Evolutionary conservation across 1,140 invertebrate species (phyloP), one percentile per base, ranked within the genome.

Genomic region (Olivierus martensii): DNA sequence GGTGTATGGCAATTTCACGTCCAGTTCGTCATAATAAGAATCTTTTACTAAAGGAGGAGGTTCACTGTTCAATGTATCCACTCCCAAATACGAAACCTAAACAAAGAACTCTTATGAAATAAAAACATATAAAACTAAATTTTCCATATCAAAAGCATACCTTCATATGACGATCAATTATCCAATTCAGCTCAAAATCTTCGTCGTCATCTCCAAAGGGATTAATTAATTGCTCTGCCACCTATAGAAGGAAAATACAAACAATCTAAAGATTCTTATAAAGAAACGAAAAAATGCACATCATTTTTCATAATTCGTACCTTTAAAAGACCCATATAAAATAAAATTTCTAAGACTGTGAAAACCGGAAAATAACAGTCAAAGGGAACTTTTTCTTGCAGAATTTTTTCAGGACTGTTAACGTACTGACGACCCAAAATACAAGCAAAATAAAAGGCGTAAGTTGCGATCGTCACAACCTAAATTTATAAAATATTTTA

Each of bases 351-450:
- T n/a, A 96, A 66, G 2, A 86, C 79, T 0, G 89, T 92, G 65
- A 96, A 94, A 34, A 95, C 73, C 2, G 93, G 93, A 61, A 98
- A 84, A 69, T 88, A 95, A 54, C 92, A 79, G 66, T 97, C 90
- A 0, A 84, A 59, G 6, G 59, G 52, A 38, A 67, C 59, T 6
- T 57, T 46, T 4, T 63, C 59, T 46, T 69, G 68, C 11, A 52
- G 39, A 22, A 43, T 43, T 17, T 17, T 17, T 18, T 43, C 41
- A 47, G 71, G 73, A 36, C 69, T 68, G 22, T 76, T 69, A 10
- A 83, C 74, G 59, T 80, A 81, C 62, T 85, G 83, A 10, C 81
- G 72, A 2, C 80, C 81, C 46, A 85, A 71, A n/a, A 84, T 61
- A 49, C 78, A 79, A 2, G 80, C 78, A 2, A 77, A 71, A 66